Conservation (phyloP, 2,797 vertebrate species). For the Tinamus major region DNA sequence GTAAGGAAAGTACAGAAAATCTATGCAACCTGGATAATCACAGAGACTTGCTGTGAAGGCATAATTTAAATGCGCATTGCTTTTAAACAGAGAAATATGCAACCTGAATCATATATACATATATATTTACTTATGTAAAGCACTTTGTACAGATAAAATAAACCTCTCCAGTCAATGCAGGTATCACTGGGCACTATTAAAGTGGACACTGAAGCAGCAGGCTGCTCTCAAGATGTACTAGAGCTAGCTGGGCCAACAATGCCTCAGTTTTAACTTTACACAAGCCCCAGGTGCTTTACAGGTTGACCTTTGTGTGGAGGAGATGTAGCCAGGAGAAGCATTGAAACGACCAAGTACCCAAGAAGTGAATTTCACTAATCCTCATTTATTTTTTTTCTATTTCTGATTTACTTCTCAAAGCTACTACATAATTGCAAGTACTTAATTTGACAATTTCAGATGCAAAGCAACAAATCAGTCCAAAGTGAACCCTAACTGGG, state of each 20-base stretch:
- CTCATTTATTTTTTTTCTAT: neutral
- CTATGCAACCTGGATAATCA: neutral
- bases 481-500: neutral
- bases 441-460: neutral
- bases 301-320: neutral
- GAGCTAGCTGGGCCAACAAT: neutral
- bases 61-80: constrained; percentile 17
- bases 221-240: neutral
- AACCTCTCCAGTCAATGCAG: neutral
- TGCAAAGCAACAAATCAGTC: constrained; percentile 26
- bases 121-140: neutral
- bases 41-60: neutral
- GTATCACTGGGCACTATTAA: neutral
- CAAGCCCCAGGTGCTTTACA: neutral
- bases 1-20: neutral
- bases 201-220: neutral
- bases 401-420: neutral
- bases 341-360: neutral
- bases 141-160: neutral
- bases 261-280: neutral
- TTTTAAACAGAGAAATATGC: constrained; percentile 7
- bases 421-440: neutral
- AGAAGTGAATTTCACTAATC: constrained; percentile 7
- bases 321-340: constrained; percentile 5
- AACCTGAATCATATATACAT: neutral